Percentiles rank a stretch among this genome's conserved stretches.
Evolutionary conservation across 2,113 vertebrate genomes (phyloP).

Genomic region (Tragelaphus scriptus): DNA sequence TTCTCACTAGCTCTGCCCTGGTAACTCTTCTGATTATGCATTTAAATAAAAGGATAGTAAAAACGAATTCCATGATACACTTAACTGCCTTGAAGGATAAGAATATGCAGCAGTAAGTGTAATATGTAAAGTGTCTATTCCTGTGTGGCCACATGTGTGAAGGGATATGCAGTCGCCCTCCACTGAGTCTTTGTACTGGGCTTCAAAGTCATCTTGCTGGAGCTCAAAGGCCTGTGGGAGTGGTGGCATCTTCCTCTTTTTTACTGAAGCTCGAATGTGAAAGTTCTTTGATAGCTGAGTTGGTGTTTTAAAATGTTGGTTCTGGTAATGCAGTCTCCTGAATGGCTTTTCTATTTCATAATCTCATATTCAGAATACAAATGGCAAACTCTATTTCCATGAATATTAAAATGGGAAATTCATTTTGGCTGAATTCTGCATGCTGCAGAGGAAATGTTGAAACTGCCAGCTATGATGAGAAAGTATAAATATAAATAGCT

Average conservation of each 20-base stretch:
- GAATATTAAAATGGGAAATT: neutral
- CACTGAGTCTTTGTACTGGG: conserved; percentile 54
- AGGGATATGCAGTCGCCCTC: neutral
- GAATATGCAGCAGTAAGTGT: conserved; percentile 21
- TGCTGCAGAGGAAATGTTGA: neutral
- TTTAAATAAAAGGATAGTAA: conserved; percentile 56
- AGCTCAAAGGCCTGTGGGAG: conserved; percentile 60
- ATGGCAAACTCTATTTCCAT: neutral
- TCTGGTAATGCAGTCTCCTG: conserved; percentile 47
- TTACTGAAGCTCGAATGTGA: conserved; percentile 31
- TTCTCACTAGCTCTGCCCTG: conserved; percentile 23
- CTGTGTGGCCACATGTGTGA: conserved; percentile 15
- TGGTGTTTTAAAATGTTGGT: conserved; percentile 59
- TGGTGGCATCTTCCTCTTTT: conserved; percentile 49
- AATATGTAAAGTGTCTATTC: conserved; percentile 52
- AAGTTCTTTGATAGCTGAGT: conserved; percentile 63
- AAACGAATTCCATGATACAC: conserved; percentile 28
- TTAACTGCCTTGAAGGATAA: conserved; percentile 50
- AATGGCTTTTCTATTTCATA: conserved; percentile 15
- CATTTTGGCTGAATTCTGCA: neutral
- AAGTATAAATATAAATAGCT: neutral
- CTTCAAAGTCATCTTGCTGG: conserved; percentile 62
- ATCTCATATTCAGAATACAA: neutral
- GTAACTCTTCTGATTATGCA: conserved; percentile 62
- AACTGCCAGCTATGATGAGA: neutral